These are phyloP conservation scores for Panorpa germanica DNA, from an alignment of 2,888 invertebrate genomes.

Conservation along the genomic window DNA sequence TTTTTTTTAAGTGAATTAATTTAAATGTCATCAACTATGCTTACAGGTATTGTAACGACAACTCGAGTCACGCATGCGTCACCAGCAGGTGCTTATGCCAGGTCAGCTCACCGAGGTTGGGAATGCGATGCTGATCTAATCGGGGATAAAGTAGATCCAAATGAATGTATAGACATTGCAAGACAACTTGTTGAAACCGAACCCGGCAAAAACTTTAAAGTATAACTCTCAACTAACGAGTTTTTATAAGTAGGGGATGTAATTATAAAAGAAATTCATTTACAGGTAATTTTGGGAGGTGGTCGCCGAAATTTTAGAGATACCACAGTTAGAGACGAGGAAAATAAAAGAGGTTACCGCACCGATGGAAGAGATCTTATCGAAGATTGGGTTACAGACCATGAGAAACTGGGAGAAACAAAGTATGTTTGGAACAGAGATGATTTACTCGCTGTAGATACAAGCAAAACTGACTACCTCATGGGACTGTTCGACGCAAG, in stretches of 20 bases:
- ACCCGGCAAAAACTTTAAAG: conserved; percentile 51
- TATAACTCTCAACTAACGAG: conserved; percentile 18
- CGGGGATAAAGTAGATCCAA: conserved; percentile 26
- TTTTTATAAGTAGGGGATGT: neutral
- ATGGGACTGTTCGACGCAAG: conserved; percentile 44
- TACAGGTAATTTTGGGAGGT: conserved; percentile 56
- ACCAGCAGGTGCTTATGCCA: conserved; percentile 57
- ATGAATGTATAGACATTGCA: conserved; percentile 50
- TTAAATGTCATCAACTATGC: neutral
- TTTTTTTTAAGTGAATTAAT: neutral
- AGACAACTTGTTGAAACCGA: conserved; percentile 41
- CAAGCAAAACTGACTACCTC: conserved; percentile 30
- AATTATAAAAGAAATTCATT: conserved; percentile 10
- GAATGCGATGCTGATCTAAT: conserved; percentile 43
- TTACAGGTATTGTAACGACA: conserved; percentile 47
- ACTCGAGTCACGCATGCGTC: conserved; percentile 66
- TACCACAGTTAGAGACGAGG: conserved; percentile 25
- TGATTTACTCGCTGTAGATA: conserved; percentile 25
- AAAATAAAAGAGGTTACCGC: conserved; percentile 31
- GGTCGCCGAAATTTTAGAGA: conserved; percentile 47
- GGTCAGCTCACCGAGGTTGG: conserved; percentile 52
- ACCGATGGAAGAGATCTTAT: conserved; percentile 44
- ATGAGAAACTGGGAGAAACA: conserved; percentile 19
- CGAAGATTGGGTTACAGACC: conserved; percentile 38
- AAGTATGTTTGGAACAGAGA: conserved; percentile 30